Evolutionary conservation across 2,888 invertebrate genomes (phyloP).

Genomic region (Andrena haemorrhoa): DNA sequence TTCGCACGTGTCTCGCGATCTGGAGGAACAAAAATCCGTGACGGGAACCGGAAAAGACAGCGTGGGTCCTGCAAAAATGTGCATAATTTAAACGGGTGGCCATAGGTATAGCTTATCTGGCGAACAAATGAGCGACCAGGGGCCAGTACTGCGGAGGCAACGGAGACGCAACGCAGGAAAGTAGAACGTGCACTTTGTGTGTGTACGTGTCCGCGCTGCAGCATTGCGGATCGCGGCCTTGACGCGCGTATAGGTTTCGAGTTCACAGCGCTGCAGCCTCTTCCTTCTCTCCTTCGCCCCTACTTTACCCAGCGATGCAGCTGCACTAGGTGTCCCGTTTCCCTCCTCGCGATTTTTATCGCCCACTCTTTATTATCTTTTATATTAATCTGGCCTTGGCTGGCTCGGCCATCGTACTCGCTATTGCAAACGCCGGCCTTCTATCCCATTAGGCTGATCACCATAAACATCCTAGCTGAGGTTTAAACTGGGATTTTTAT

Average conservation of each 20-base stretch:
- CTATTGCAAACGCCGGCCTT: neutral
- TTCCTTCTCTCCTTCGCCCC: constrained; percentile 36
- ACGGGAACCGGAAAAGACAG: constrained; percentile 19
- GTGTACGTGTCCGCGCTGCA: constrained; percentile 51
- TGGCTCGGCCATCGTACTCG: too few species aligned
- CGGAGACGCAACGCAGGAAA: constrained; percentile 58
- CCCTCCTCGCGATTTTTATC: constrained; percentile 30
- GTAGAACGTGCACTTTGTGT: constrained; percentile 53
- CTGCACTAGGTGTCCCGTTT: constrained; percentile 26
- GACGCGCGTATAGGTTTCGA: constrained; percentile 60
- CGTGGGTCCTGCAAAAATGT: constrained; percentile 53
- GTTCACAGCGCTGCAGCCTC: constrained; percentile 62
- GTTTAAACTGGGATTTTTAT: constrained; percentile 23
- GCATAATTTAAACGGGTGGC: constrained; percentile 54
- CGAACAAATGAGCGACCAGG: constrained; percentile 73
- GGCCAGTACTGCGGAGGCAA: constrained; percentile 49
- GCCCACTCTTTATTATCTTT: constrained; percentile 20
- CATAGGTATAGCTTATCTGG: constrained; percentile 67
- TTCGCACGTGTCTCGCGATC: neutral
- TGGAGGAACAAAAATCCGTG: constrained; percentile 25
- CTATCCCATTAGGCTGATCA: neutral
- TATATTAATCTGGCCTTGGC: constrained; percentile 31
- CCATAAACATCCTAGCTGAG: neutral
- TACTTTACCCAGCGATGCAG: constrained; percentile 19
- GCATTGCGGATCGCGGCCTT: constrained; percentile 69